Base-by-base conservation (phyloP, 2,888 invertebrate genomes). In the Sphaerophoria rueppellii region DNA sequence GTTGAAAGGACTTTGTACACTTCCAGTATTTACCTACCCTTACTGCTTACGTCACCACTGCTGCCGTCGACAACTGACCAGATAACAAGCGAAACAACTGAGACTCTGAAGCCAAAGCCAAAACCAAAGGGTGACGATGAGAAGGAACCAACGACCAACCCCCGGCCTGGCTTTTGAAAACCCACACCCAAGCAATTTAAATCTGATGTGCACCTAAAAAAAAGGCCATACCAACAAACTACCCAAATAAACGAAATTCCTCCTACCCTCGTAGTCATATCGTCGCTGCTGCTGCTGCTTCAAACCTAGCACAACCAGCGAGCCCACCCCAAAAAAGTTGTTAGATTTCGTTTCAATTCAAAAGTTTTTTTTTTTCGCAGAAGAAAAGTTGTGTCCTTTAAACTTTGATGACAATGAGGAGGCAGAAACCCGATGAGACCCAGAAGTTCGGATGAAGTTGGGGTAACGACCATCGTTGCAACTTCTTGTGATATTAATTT, bases 321-420 rank as follows among this genome's bases (percentile, higher is more conserved):
- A 43, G 12, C 43, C 37, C 16, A 3, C 63, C 57, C 71, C 60
- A 80, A 50, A 80, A 80, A 80, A 83, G 83, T 80, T 71, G 75
- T 77, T 81, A 73, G 75, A 83, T 80, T 83, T 79, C 54, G 80
- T 77, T 85, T 81, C 73, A 85, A 73, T 76, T 58, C 40, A 76
- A 70, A 85, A 82, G 76, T 57, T 81, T 85, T 81, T 80, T 57
- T 81, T 85, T 81, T 80, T 34, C 50, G 50, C 76, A 65, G 54
- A 50, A 2, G 73, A 85, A 81, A 43, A 77, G 76, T 85, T 85
- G 63, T 77, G 75, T 80, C 80, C 76, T 73, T 76, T 73, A 58
- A 43, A 58, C 40, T 61, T 52, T 67, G 74, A 77, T 65, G 78
- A 52, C 57, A 48, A 37, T 48, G 57, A 7, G 48, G 16, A 48